Evolutionary conservation across 2,888 invertebrate genomes (phyloP), one percentile per base, ranked within the genome.

Genomic region (Fragum whitleyi): DNA sequence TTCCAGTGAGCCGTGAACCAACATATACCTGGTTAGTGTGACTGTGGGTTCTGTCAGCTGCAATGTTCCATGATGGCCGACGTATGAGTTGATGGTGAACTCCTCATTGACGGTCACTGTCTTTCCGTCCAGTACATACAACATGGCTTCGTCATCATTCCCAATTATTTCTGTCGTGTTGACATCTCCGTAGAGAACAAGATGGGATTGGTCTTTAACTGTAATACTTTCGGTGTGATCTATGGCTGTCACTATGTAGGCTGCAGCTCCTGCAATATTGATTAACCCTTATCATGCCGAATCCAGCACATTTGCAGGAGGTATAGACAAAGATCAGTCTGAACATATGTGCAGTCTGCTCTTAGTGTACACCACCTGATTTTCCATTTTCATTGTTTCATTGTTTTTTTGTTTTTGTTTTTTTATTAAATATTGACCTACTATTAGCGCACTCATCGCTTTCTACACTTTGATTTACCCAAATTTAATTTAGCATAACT

Each of bases 231-330:
- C 69, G 29, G 36, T 1, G 14, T 83, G 53, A 0, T 51, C 23
- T 6, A 73, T 61, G 14, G 69, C 42, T 28, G 84, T 83, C 39
- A 75, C 23, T 11, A 87, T 65, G 82, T 88, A 90, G 0, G 88
- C 84, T 36, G 87, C 89, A 32, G 79, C 88, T 23, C 90, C 90
- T 89, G 32, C 3, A 88, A 67, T 61, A 19, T 11, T 26, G 28
- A 29, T 5, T 14, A 23, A 36, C 32, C n/a, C n/a, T n/a, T n/a
- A n/a, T n/a, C n/a, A n/a, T n/a, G n/a, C n/a, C n/a, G n/a, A n/a
- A n/a, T n/a, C n/a, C n/a, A n/a, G n/a, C n/a, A n/a, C n/a, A n/a
- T n/a, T n/a, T n/a, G n/a, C n/a, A n/a, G n/a, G n/a, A n/a, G n/a
- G n/a, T n/a, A n/a, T n/a, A n/a, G n/a, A n/a, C n/a, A n/a, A n/a